A percentile compares a stretch with the other conserved stretches of the same genome.
Conservation (phyloP, 2,797 vertebrate species). For the Fistularia tabacaria region DNA sequence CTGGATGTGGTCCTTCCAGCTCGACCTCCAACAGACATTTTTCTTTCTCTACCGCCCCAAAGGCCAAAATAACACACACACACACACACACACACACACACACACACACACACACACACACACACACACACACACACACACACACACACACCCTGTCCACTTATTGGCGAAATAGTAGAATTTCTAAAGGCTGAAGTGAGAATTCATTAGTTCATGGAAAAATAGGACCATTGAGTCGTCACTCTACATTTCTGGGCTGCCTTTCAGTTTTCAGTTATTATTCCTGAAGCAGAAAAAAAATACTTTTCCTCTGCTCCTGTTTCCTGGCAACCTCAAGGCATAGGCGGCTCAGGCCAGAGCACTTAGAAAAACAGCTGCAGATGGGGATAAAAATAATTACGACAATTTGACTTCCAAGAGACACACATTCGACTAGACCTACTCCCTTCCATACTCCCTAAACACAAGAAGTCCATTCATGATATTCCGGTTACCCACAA, state of each 20-base stretch:
- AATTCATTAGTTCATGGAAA: constrained; percentile 79
- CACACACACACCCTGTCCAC: constrained; percentile 43
- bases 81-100: constrained; percentile 21
- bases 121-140: constrained; percentile 46
- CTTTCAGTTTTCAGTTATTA: constrained; percentile 71
- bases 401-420: constrained; percentile 80
- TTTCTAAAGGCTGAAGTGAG: constrained; percentile 12
- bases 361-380: constrained; percentile 82
- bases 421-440: constrained; percentile 55
- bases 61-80: constrained; percentile 45
- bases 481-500: neutral
- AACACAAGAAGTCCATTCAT: constrained; percentile 50
- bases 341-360: constrained; percentile 72
- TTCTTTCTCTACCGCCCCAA: constrained; percentile 24
- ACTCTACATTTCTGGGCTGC: constrained; percentile 77
- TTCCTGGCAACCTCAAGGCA: constrained; percentile 74
- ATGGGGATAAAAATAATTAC: constrained; percentile 82
- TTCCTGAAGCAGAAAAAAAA: constrained; percentile 78
- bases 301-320: constrained; percentile 74
- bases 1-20: neutral
- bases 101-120: constrained; percentile 23
- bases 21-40: constrained; percentile 43
- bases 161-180: constrained; percentile 40
- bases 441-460: constrained; percentile 41
- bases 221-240: constrained; percentile 73